Conservation (phyloP, 2,113 vertebrate species). For the Meles meles region DNA sequence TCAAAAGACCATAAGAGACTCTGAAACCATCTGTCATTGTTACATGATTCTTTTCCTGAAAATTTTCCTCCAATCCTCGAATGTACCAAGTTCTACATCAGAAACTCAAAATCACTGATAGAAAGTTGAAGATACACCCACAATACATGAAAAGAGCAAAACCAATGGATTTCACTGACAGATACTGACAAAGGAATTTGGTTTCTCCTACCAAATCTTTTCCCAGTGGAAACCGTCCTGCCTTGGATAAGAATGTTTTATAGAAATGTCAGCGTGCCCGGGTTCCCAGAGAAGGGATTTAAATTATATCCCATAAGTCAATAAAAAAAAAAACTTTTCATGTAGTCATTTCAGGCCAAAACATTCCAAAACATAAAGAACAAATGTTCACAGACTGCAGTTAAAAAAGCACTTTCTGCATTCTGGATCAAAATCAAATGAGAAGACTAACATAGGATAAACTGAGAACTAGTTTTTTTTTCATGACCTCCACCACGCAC, state of each 20-base stretch:
- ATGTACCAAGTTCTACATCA: neutral
- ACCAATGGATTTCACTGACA: neutral
- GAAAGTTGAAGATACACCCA: neutral
- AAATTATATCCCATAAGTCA: neutral
- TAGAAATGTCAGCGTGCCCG: constrained; percentile 33
- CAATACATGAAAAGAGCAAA: neutral
- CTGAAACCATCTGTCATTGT: neutral
- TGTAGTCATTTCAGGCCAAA: neutral
- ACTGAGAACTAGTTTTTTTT: neutral
- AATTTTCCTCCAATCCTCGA: neutral
- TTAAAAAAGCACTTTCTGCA: neutral
- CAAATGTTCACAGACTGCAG: neutral
- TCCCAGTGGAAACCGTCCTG: neutral
- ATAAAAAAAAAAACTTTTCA: neutral
- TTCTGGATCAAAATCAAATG: neutral
- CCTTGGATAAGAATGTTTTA: neutral
- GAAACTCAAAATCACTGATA: neutral
- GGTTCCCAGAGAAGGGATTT: neutral
- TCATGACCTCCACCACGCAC: neutral
- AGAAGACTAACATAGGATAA: neutral
- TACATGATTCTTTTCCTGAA: neutral
- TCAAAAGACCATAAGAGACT: neutral
- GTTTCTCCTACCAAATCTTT: constrained; percentile 57
- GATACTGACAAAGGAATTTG: neutral
- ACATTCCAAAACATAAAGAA: neutral